A percentile compares a stretch with the other conserved stretches of the same genome.
These are phyloP conservation scores for Pseudonaja textilis DNA, from an alignment of 2,113 vertebrate genomes.

Conservation along the genomic window DNA sequence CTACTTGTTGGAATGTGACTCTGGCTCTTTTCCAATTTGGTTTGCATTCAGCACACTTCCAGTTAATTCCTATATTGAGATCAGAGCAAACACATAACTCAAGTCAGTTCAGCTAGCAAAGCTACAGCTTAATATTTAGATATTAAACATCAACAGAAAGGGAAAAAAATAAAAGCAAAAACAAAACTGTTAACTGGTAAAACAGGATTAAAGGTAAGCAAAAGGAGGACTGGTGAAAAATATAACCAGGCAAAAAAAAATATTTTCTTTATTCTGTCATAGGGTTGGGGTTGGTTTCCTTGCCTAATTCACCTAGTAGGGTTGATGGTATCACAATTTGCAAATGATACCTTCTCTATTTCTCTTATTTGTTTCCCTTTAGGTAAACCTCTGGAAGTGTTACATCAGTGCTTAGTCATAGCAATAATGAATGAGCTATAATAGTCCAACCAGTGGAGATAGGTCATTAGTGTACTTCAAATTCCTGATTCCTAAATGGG, in stretches of 20 bases:
- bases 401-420: not conserved
- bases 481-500: not conserved
- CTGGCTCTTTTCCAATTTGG: not conserved
- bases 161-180: not conserved
- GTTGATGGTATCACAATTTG: not conserved
- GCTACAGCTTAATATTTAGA: not conserved
- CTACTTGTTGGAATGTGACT: not conserved
- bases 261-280: not conserved
- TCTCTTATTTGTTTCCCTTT: not conserved
- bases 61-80: not conserved
- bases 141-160: not conserved
- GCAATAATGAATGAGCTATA: not conserved
- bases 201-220: not conserved
- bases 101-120: not conserved
- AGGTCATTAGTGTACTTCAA: not conserved
- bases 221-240: not conserved
- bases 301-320: not conserved
- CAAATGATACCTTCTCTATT: not conserved
- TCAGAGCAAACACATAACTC: not conserved
- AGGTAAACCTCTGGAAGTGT: not conserved
- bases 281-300: not conserved
- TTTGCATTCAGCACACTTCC: not conserved
- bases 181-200: not conserved
- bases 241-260: not conserved
- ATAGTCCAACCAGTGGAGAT: not conserved